Evolutionary conservation across 2,888 invertebrate species (phyloP).

Genomic region (Platypus cylindrus): DNA sequence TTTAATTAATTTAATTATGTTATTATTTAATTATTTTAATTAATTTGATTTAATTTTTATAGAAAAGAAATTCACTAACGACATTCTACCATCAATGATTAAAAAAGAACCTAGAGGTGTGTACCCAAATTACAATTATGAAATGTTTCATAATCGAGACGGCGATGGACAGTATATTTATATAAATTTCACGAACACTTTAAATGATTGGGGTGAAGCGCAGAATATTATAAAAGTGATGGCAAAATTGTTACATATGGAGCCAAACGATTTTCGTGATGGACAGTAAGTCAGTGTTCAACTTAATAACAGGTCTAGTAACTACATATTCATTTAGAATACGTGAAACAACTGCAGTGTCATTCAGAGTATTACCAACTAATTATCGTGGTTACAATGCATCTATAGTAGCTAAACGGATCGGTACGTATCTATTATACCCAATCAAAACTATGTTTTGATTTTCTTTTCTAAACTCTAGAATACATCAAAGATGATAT

Average conservation of each 20-base stretch:
- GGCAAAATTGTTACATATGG: slow-evolving; percentile 55
- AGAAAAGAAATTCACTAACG: slow-evolving; percentile 5
- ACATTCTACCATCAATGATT: slow-evolving; percentile 26
- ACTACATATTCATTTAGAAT: slow-evolving; percentile 42
- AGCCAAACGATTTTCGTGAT: slow-evolving; percentile 48
- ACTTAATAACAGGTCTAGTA: background rate
- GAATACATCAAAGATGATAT: slow-evolving; percentile 53
- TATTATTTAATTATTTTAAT: background rate
- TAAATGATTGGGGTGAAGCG: slow-evolving; percentile 60
- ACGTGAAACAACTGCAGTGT: too few relatives aligned
- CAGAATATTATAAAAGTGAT: slow-evolving; percentile 55
- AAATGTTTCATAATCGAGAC: slow-evolving; percentile 26
- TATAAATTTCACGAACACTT: slow-evolving; percentile 61
- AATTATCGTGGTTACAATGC: slow-evolving; percentile 54
- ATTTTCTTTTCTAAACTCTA: too few relatives aligned
- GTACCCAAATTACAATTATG: slow-evolving; percentile 40
- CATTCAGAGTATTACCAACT: slow-evolving; percentile 59
- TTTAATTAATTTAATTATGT: background rate
- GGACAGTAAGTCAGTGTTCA: slow-evolving; percentile 41
- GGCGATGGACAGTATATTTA: slow-evolving; percentile 71
- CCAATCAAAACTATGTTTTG: slow-evolving; percentile 4
- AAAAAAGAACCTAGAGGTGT: slow-evolving; percentile 33
- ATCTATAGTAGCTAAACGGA: slow-evolving; percentile 49
- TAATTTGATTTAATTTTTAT: slow-evolving; percentile 1
- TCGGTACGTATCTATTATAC: slow-evolving; percentile 54